Percentiles rank a stretch among this genome's conserved stretches.
These are phyloP conservation scores for Eupeodes corollae DNA, from an alignment of 1,140 invertebrate species.

Conservation along the genomic window DNA sequence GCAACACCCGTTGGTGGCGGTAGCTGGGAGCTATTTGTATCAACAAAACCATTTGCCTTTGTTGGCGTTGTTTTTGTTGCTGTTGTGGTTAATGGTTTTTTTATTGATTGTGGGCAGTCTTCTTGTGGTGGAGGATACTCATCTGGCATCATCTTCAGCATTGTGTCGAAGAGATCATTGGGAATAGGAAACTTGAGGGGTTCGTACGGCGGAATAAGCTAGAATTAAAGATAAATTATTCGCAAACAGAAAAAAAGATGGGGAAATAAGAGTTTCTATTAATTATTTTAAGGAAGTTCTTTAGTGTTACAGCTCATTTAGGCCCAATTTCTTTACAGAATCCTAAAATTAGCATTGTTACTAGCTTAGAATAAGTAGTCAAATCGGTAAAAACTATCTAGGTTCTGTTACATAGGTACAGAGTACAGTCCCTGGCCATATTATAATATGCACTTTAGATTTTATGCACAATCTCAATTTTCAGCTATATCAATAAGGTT, in stretches of 20 bases:
- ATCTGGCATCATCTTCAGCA: constrained; percentile 46
- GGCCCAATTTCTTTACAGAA: neutral
- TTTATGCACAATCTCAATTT: too few species aligned
- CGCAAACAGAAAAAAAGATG: neutral
- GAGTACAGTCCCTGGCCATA: too few species aligned
- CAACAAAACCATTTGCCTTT: neutral
- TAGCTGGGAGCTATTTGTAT: neutral
- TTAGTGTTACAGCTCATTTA: constrained; percentile 5
- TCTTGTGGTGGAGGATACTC: constrained; percentile 22
- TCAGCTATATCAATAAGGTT: too few species aligned
- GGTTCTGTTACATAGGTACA: too few species aligned
- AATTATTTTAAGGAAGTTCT: neutral
- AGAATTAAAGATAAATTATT: constrained; percentile 1
- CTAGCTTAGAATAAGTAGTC: constrained; percentile 7
- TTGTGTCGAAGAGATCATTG: constrained; percentile 47
- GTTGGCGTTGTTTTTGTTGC: neutral
- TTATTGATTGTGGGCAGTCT: neutral
- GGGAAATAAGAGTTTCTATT: neutral
- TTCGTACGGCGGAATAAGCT: constrained; percentile 43
- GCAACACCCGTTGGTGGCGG: neutral
- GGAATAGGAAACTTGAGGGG: constrained; percentile 50
- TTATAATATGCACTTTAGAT: too few species aligned
- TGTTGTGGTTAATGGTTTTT: neutral
- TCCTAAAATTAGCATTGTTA: neutral
- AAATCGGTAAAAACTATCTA: too few species aligned